Conservation (phyloP, 1,140 invertebrate genomes). For the Anastrepha ludens region DNA sequence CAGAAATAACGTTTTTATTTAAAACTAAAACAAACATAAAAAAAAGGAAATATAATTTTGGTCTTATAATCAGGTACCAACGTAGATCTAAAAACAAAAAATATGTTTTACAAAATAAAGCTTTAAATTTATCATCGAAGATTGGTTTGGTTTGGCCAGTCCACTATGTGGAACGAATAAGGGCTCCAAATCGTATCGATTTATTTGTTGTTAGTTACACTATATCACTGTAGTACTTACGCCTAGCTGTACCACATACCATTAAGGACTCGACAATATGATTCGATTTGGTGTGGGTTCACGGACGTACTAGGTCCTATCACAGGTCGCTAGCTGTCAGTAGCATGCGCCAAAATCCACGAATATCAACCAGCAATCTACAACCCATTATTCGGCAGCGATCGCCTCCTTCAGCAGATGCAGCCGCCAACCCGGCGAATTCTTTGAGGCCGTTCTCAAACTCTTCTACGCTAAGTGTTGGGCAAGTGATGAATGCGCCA, state of each 20-base stretch:
- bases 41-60: too few relatives aligned
- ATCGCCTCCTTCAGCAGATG: background rate
- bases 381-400: background rate
- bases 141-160: background rate
- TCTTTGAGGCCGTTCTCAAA: too few relatives aligned
- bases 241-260: background rate
- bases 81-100: too few relatives aligned
- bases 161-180: background rate
- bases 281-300: background rate
- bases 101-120: background rate
- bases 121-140: background rate
- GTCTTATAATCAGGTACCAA: too few relatives aligned
- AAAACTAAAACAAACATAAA: too few relatives aligned
- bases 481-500: too few relatives aligned
- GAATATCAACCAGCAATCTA: background rate
- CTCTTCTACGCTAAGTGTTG: too few relatives aligned
- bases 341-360: background rate
- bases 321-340: background rate
- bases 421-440: too few relatives aligned
- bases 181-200: background rate
- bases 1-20: too few relatives aligned
- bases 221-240: background rate
- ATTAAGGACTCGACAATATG: background rate
- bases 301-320: slow-evolving; percentile 19
- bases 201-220: background rate